Conservation (phyloP, 2,888 invertebrate species). For the Escarpia spicata region DNA sequence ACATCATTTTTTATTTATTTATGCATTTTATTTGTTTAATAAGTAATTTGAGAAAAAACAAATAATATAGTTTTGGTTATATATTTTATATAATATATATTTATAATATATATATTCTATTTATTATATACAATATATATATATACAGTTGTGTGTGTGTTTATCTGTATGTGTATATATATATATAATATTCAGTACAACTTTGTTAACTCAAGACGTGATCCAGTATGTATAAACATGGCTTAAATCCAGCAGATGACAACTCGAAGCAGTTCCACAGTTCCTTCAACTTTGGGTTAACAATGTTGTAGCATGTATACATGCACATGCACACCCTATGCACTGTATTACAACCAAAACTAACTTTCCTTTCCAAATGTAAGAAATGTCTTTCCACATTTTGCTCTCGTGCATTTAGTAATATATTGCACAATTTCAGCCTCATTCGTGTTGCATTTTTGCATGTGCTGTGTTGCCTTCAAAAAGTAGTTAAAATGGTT, state of each 20-base stretch:
- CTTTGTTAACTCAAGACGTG: too few species aligned
- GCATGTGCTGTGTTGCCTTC: neutral
- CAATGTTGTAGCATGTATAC: neutral
- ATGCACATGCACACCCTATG: neutral
- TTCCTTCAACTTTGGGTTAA: neutral
- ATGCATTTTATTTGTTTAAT: neutral
- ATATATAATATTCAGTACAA: too few species aligned
- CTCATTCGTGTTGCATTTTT: neutral
- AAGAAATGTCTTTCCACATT: neutral
- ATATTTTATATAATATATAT: too few species aligned
- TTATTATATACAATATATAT: too few species aligned
- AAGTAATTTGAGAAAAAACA: neutral
- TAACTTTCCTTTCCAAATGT: neutral
- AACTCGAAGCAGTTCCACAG: neutral
- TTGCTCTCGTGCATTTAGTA: neutral
- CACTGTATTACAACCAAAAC: neutral
- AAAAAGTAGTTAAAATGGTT: too few species aligned
- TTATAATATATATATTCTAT: neutral
- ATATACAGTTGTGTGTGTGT: too few species aligned
- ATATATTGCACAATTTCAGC: too few species aligned
- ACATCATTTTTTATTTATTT: neutral
- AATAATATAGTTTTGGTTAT: too few species aligned
- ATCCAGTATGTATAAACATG: too few species aligned
- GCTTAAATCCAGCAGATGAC: neutral
- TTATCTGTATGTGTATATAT: too few species aligned